Evolutionary conservation across 30 jellyfish, hydroid and myxozoan species (phyloP), one percentile per base, ranked within the genome.

Genomic region (Sanderia malayensis): DNA sequence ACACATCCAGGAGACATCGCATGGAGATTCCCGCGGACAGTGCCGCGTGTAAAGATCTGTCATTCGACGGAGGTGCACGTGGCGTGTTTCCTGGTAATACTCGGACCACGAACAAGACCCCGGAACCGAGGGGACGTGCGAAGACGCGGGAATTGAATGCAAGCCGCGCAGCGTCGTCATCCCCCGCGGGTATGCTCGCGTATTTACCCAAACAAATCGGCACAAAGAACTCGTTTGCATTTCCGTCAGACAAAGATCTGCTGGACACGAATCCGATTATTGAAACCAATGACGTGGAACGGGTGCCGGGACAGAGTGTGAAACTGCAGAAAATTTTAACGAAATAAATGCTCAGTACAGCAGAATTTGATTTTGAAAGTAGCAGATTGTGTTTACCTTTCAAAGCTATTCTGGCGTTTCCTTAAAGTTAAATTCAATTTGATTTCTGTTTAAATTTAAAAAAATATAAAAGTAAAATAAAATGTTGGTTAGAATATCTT

Each of bases 231-330:
- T 26, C 94, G 13, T 47, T 17, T 32, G 85, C 79, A 19, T 82
- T 89, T 70, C 97, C 97, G 1, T 64, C 87, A 2, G 97, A 89
- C 73, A 80, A 76, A 1, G 97, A 89, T 46, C 76, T 89, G 29
- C 32, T 89, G 60, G 82, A 46, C 31, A 69, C 95, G 20, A 62
- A 94, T 18, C 95, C 86, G 1, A 88, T 89, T 8, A 66, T 74
- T 8, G 55, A 58, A 15, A 73, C 82, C 41, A 92, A 55, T 21
- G 74, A 37, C 0, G 75, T n/a, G 6, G 58, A 57, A 6, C 71
- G 71, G 22, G 72, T 80, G 11, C 57, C 49, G 4, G 94, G 95
- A 18, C 69, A 83, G 45, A 64, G 47, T 11, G 90, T 82, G 21
- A 33, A 27, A 49, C 4, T 82, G 8, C 79, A 82, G 31, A 70